Percentiles rank a stretch among this genome's conserved stretches.
These are phyloP conservation scores for Temnothorax nylanderi DNA, from an alignment of 1,140 invertebrate genomes.

Conservation along the genomic window DNA sequence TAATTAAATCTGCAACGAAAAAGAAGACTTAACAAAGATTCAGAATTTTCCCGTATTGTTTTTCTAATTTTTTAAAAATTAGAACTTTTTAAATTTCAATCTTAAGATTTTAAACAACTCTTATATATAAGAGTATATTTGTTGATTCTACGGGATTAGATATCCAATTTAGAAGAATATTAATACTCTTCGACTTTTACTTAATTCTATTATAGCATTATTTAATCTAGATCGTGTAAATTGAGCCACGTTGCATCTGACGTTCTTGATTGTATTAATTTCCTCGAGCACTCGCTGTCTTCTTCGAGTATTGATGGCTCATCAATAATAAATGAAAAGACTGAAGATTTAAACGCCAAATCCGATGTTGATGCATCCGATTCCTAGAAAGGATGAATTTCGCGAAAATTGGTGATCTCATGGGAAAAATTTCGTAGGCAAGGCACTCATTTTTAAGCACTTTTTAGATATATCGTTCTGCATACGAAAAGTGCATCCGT, in stretches of 20 bases:
- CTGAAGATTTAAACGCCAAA: neutral
- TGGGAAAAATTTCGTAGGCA: neutral
- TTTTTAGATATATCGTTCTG: neutral
- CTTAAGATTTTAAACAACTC: neutral
- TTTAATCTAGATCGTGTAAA: neutral
- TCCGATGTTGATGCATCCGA: conserved; percentile 5
- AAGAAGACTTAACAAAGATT: neutral
- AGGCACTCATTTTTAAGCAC: neutral
- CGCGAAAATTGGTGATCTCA: neutral
- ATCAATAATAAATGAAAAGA: conserved; percentile 17
- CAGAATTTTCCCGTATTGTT: neutral
- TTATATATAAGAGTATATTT: neutral
- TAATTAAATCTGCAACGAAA: neutral
- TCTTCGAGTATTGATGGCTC: neutral
- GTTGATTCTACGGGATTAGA: neutral
- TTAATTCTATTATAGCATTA: neutral
- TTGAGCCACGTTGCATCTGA: neutral
- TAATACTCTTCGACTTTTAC: neutral
- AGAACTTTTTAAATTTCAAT: neutral
- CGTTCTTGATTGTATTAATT: too few relatives aligned
- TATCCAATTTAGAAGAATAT: neutral
- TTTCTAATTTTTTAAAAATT: neutral
- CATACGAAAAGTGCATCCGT: conserved; percentile 28
- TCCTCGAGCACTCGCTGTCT: neutral
- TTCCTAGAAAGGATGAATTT: neutral